Conservation (phyloP, 1,140 invertebrate genomes). For the Drosophila biarmipes region DNA sequence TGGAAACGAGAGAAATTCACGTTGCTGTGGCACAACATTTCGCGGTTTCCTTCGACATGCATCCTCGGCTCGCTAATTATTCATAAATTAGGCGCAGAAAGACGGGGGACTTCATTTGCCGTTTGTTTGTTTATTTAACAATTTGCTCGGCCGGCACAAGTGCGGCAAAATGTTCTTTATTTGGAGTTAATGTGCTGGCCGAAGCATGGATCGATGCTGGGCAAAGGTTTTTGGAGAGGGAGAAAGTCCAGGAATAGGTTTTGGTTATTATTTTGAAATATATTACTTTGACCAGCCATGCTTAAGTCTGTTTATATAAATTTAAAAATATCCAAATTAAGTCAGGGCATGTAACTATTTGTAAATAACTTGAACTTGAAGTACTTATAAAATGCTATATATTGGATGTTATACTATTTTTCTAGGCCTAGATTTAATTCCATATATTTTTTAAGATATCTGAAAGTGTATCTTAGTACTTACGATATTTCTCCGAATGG, state of each 20-base stretch:
- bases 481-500: constrained; percentile 99
- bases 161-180: constrained; percentile 79
- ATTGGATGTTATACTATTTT: no score
- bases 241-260: background rate
- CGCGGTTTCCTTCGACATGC: constrained; percentile 52
- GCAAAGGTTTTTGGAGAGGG: background rate
- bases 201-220: constrained; percentile 15
- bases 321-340: no score
- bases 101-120: constrained; percentile 42
- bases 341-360: no score
- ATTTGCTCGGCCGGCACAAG: constrained; percentile 65
- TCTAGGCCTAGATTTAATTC: no score
- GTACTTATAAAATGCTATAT: no score
- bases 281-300: no score
- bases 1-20: constrained; percentile 30
- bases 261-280: background rate
- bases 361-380: no score
- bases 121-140: constrained; percentile 76
- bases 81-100: constrained; percentile 77
- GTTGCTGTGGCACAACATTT: constrained; percentile 59
- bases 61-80: constrained; percentile 76
- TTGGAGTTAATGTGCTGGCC: constrained; percentile 72
- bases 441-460: no score
- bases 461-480: constrained; percentile 71
- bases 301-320: no score